phyloP scores from a whole-genome alignment of 2,113 vertebrate species.

The Stomatorhinus ivindoensis region DNA sequence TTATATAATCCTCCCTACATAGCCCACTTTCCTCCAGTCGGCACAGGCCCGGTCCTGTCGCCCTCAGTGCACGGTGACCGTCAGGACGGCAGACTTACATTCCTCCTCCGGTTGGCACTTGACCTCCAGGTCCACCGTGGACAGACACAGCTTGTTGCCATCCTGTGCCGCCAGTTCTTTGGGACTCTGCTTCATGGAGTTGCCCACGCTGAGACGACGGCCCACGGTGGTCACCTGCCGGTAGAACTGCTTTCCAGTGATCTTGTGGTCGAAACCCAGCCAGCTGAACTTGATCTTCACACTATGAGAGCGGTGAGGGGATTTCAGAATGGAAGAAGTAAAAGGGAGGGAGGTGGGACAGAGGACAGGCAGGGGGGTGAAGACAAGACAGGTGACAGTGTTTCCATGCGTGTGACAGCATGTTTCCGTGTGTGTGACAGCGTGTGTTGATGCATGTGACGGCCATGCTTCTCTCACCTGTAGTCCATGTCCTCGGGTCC shows the following conservation, averaged over 20 bases:
- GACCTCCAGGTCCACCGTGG: conserved; percentile 87
- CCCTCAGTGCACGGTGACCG: no score
- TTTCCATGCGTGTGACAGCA: background rate
- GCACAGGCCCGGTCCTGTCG: background rate
- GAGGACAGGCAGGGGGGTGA: background rate
- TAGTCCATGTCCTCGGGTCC: conserved; percentile 98
- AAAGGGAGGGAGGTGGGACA: background rate
- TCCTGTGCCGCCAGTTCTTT: conserved; percentile 74
- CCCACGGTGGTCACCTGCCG: conserved; percentile 95
- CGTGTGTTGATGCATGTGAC: no score
- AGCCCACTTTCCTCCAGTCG: background rate
- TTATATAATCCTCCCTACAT: conserved; percentile 24
- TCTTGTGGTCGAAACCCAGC: conserved; percentile 99
- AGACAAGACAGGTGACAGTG: background rate
- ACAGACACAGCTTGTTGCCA: conserved; percentile 89
- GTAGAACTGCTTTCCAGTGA: conserved; percentile 98
- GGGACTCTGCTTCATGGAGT: conserved; percentile 76
- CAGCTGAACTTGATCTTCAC: conserved; percentile 99
- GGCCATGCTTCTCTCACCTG: conserved; percentile 64
- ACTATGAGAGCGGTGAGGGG: conserved; percentile 47
- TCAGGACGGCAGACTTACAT: conserved; percentile 56
- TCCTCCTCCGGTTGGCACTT: conserved; percentile 67
- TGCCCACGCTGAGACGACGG: conserved; percentile 83
- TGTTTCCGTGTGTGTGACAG: background rate
- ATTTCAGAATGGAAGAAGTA: background rate